These are phyloP conservation scores for Pantherophis guttatus DNA, from an alignment of 2,113 vertebrate genomes.

Conservation along the genomic window DNA sequence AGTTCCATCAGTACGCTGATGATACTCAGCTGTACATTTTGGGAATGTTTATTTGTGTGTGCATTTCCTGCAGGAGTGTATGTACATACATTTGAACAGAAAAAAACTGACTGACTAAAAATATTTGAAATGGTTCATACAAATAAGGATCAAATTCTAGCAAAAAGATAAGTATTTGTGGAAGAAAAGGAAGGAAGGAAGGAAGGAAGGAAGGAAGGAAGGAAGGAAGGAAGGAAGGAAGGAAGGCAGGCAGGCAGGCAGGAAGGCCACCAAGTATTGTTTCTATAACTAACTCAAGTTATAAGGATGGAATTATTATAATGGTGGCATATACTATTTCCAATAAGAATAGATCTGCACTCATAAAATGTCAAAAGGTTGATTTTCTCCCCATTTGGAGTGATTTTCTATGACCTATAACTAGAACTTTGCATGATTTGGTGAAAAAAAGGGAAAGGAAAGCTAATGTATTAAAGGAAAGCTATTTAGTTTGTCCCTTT, in stretches of 20 bases:
- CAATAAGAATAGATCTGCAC: not conserved
- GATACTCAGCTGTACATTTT: not conserved
- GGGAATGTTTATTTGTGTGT: not conserved
- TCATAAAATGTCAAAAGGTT: not conserved
- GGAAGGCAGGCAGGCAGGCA: no score
- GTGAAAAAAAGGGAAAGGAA: not conserved
- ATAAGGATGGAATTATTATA: not conserved
- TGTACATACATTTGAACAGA: not conserved
- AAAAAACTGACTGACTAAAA: not conserved
- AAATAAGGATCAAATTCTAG: not conserved
- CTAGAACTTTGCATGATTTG: not conserved
- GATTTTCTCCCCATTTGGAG: not conserved
- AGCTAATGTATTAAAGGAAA: not conserved
- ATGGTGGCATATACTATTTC: not conserved
- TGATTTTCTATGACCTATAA: not conserved
- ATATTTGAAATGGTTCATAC: not conserved
- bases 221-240: no score
- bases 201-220: no score
- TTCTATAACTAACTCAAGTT: not conserved
- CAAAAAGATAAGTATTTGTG: not conserved
- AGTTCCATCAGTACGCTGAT: no score
- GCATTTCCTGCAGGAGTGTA: slow-evolving; percentile 20
- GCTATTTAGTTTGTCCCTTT: not conserved
- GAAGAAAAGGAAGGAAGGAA: no score
- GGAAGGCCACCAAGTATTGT: not conserved